A percentile compares a stretch with the other conserved stretches of the same genome.
Conservation (phyloP, 2,113 vertebrate genomes). For the Cottus gobio region DNA sequence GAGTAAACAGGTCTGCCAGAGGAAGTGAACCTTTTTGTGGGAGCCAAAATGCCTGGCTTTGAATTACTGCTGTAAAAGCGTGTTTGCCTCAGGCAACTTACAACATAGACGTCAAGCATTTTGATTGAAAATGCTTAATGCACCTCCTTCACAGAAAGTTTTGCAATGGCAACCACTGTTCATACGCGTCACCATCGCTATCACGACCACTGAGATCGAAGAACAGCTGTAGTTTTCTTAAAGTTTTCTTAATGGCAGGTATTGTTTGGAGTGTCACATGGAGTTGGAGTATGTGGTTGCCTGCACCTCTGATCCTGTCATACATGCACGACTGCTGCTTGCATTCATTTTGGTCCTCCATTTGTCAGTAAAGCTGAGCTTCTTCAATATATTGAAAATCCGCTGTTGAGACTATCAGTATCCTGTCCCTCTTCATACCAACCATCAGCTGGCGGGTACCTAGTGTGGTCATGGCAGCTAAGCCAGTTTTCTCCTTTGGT, state of each 20-base stretch:
- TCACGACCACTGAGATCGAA: not conserved
- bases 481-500: constrained; percentile 11
- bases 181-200: constrained; percentile 13
- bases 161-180: not conserved
- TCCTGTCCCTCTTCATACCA: not conserved
- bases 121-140: constrained; percentile 26
- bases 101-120: constrained; percentile 26
- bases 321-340: not conserved
- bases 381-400: constrained; percentile 10
- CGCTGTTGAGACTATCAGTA: not conserved
- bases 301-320: not conserved
- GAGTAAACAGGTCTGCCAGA: constrained; percentile 15
- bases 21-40: constrained; percentile 6
- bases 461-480: not conserved
- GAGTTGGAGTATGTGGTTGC: not conserved
- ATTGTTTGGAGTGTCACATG: not conserved
- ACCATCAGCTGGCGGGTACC: not conserved
- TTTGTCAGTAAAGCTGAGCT: not conserved
- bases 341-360: not conserved
- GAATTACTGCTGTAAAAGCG: constrained; percentile 22
- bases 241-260: not conserved
- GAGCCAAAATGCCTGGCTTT: constrained; percentile 43
- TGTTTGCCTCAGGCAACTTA: constrained; percentile 17
- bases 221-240: constrained; percentile 8
- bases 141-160: constrained; percentile 28